Conservation (phyloP, 1,140 invertebrate species). For the Ridgeia piscesae region DNA sequence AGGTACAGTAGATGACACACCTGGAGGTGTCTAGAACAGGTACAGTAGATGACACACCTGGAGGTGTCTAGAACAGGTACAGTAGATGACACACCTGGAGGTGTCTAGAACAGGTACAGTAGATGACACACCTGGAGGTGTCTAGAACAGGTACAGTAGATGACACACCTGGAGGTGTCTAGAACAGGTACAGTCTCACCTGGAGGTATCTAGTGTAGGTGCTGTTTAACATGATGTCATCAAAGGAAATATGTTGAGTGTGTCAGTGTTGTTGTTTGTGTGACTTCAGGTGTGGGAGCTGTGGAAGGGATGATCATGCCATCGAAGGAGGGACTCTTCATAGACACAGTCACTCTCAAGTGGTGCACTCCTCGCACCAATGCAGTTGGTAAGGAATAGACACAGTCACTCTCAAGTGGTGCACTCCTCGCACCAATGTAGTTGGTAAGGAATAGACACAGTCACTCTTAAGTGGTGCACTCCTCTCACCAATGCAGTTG, state of each 20-base stretch:
- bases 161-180: no score
- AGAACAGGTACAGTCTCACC: no score
- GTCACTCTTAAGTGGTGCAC: slow-evolving; percentile 95
- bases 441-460: slow-evolving; percentile 67
- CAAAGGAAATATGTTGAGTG: neutral
- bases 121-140: slow-evolving; percentile 78
- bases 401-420: slow-evolving; percentile 90
- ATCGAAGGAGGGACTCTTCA: slow-evolving; percentile 69
- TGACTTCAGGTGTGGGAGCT: neutral
- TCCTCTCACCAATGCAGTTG: slow-evolving; percentile 77
- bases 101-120: no score
- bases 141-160: slow-evolving; percentile 59
- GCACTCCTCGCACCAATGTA: slow-evolving; percentile 81
- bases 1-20: slow-evolving; percentile 79
- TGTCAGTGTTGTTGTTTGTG: neutral
- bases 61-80: slow-evolving; percentile 64
- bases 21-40: slow-evolving; percentile 70
- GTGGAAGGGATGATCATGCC: slow-evolving; percentile 23
- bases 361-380: slow-evolving; percentile 91
- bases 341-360: slow-evolving; percentile 81
- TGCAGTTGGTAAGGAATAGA: slow-evolving; percentile 66
- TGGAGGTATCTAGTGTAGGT: no score
- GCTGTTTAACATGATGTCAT: neutral
- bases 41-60: neutral
- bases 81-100: neutral